Base-by-base conservation (phyloP, 2,797 vertebrate genomes). In the Pteronotus mesoamericanus region DNA sequence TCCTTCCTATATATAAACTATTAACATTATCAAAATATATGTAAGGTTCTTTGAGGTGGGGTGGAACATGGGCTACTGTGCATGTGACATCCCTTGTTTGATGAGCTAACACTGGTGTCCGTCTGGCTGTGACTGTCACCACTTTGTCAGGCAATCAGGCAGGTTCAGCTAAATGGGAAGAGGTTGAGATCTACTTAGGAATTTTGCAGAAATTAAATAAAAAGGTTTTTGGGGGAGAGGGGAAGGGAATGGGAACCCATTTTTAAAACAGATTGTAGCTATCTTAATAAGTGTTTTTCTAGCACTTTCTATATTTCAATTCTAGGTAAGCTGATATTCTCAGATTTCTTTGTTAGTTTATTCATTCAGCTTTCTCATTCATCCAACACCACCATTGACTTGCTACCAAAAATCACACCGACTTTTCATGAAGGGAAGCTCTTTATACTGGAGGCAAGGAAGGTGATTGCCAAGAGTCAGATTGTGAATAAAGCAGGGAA, bases 181-280 rank as follows among this genome's bases (percentile, higher is more conserved):
- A 74, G 19, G 5, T 39, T 91, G 37, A 74, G 75, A 57, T 37
- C 55, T 42, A 26, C 44, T 29, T 80, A 72, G 42, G 64, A 21
- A 89, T 72, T 95, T 86, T 79, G 53, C 79, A 68, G 37, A 71
- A 78, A 89, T 55, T 55, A 86, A 79, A 37, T 21, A 75, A 24
- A 59, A 78, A 61, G 5, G 9, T 37, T 72, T 64, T 34, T 29
- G 4, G 6, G 0, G 16, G 46, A 15, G 2, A 0, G 16, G 0
- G 8, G 14, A 0, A 0, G 1, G 22, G 29, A 42, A 7, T 34
- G 11, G 77, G 3, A 68, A 29, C 22, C 44, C 51, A 71, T 69
- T 84, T 72, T 86, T 74, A 74, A 57, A 82, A 64, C 72, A 66
- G 37, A 86, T 48, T 29, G 29, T 83, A 42, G 16, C 32, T 77